Evolutionary conservation across 1,140 invertebrate genomes (phyloP).

Genomic region (Portunus trituberculatus): DNA sequence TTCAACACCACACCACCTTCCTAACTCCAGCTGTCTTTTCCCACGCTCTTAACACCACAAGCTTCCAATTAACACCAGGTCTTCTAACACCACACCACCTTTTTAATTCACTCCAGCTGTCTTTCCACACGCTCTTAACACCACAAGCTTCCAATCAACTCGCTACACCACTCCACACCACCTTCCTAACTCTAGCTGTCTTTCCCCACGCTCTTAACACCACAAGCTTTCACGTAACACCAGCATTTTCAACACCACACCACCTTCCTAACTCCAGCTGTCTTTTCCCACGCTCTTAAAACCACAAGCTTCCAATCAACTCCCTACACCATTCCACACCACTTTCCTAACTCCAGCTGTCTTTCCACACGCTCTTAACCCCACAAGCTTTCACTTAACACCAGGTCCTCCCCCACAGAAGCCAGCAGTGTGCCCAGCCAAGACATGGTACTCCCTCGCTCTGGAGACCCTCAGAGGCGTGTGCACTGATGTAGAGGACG

Average conservation of each 20-base stretch:
- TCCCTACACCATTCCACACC: too few species aligned
- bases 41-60: background rate
- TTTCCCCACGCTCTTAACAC: too few species aligned
- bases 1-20: too few species aligned
- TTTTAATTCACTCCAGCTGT: background rate
- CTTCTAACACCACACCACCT: too few species aligned
- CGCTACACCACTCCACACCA: too few species aligned
- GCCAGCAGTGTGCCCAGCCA: conserved; percentile 50
- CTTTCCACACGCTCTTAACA: background rate
- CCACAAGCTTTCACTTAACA: too few species aligned
- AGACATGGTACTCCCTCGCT: conserved; percentile 67
- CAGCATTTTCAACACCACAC: too few species aligned
- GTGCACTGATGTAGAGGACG: conserved; percentile 62
- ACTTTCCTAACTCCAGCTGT: background rate
- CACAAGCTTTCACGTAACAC: too few species aligned
- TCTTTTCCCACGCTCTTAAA: background rate
- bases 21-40: background rate
- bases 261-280: background rate
- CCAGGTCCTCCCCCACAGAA: conserved; percentile 17
- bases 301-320: too few species aligned
- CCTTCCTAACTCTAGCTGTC: too few species aligned
- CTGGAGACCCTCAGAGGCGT: conserved; percentile 62
- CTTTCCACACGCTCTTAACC: background rate
- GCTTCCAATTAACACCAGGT: too few species aligned
- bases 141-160: too few species aligned